Evolutionary conservation across 2,888 invertebrate species (phyloP).

Genomic region (Melikaiella ostensackeni): DNA sequence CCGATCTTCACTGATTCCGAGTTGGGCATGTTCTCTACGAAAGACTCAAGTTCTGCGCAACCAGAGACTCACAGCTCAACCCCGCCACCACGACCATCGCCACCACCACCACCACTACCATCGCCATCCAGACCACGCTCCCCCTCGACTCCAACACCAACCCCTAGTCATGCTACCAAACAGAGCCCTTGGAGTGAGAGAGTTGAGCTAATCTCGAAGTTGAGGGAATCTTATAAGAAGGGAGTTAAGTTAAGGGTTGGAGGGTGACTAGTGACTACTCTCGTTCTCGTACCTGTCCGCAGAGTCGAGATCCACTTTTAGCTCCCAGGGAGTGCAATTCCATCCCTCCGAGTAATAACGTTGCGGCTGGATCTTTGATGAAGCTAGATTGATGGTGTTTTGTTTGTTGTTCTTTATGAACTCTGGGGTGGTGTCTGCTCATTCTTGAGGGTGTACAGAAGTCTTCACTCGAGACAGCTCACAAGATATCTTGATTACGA

Average conservation of each 20-base stretch:
- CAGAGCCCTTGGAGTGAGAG: slow-evolving; percentile 44
- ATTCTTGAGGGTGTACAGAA: not conserved
- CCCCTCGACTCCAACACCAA: slow-evolving; percentile 47
- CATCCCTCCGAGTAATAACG: slow-evolving; percentile 36
- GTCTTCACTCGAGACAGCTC: slow-evolving; percentile 26
- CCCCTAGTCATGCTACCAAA: slow-evolving; percentile 37
- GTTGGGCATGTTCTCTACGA: slow-evolving; percentile 50
- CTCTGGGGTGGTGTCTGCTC: slow-evolving; percentile 7
- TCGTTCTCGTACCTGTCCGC: slow-evolving; percentile 32
- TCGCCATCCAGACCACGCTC: slow-evolving; percentile 47
- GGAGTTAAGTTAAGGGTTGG: not conserved
- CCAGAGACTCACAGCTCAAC: slow-evolving; percentile 50
- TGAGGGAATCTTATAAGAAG: slow-evolving; percentile 28
- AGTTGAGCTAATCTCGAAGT: slow-evolving; percentile 40
- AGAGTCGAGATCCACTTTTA: slow-evolving; percentile 25
- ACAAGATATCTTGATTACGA: not conserved
- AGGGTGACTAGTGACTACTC: slow-evolving; percentile 17
- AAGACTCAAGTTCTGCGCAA: slow-evolving; percentile 56
- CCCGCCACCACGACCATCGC: slow-evolving; percentile 51
- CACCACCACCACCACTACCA: slow-evolving; percentile 42
- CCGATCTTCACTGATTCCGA: slow-evolving; percentile 55
- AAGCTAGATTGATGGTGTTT: slow-evolving; percentile 36
- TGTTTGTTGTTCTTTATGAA: slow-evolving; percentile 37
- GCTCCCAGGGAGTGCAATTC: slow-evolving; percentile 33
- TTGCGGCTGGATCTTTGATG: slow-evolving; percentile 37